Percentiles rank a stretch among this genome's conserved stretches.
phyloP scores from a whole-genome alignment of 2,797 vertebrate species.

The Acipenser oxyrinchus region DNA sequence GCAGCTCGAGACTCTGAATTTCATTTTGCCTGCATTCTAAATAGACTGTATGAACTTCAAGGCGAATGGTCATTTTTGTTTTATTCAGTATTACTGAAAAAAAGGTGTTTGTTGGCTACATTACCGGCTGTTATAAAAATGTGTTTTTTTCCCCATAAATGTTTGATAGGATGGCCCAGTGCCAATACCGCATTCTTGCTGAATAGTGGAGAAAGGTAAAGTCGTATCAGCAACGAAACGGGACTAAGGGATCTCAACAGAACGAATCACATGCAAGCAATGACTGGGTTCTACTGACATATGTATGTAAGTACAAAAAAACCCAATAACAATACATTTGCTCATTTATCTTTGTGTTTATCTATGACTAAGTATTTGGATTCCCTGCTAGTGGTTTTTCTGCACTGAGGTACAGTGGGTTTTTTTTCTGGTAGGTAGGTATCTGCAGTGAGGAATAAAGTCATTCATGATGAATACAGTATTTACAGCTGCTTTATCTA shows the following conservation, averaged over 20 bases:
- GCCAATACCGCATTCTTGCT: not conserved
- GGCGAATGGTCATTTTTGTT: not conserved
- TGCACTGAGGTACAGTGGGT: too few relatives aligned
- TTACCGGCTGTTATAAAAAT: constrained; percentile 17
- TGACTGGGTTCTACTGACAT: constrained; percentile 18
- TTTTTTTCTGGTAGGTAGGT: too few relatives aligned
- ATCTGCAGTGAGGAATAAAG: too few relatives aligned
- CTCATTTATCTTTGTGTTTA: too few relatives aligned
- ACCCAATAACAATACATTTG: not conserved
- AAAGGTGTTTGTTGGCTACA: not conserved
- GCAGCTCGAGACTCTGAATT: constrained; percentile 48
- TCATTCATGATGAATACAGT: too few relatives aligned
- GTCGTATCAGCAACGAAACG: not conserved
- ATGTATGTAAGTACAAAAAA: constrained; percentile 22
- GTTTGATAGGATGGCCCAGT: not conserved
- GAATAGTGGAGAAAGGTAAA: constrained; percentile 7
- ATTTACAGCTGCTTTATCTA: too few relatives aligned
- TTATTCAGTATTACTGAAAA: constrained; percentile 6
- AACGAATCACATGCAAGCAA: constrained; percentile 12
- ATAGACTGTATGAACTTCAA: not conserved
- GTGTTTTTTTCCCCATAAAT: constrained; percentile 10
- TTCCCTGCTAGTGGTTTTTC: too few relatives aligned
- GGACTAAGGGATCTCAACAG: constrained; percentile 11
- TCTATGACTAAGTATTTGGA: too few relatives aligned
- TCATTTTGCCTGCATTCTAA: constrained; percentile 32